Base-by-base conservation (phyloP, 1,140 invertebrate species). In the Popillia japonica region DNA sequence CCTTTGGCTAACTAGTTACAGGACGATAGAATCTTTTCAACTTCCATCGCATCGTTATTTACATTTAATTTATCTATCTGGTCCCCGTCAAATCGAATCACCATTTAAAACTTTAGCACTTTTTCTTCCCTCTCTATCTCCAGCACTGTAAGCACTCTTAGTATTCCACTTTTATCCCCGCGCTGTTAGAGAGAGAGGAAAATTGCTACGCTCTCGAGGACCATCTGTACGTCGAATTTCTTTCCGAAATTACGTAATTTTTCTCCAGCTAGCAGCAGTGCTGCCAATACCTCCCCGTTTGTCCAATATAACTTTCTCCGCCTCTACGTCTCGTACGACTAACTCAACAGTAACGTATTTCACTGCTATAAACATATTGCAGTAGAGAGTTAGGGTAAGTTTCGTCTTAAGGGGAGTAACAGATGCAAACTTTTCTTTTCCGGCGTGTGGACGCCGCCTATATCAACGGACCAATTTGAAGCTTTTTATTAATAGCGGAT, bases 201-300 rank as follows among this genome's bases (percentile, higher is more conserved):
- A 17, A 7, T 17, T 55, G 14, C 48, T n/a, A 17, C 17, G 14
- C 6, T 55, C 17, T 55, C 48, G 3, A 55, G 48, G 48, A 55
- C 14, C 48, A 55, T 55, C 48, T 55, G 48, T 55, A 55, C 48
- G 61, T 68, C 61, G 61, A 68, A 68, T 34, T 68, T 68, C 61
- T 68, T 68, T 68, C 61, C 61, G 61, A 68, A 68, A 68, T 68
- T 68, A 20, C 61, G 61, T 68, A 68, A 68, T 68, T 68, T 68
- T 68, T 68, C 61, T 68, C 22, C n/a, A 64, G 59, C 61, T 27
- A 68, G 27, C 27, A 34, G 27, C 27, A 34, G 27, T 34, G 27
- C 61, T 9, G 59, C 17, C 22, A 9, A 48, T 48, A 68, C 22
- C 61, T 3, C 61, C 61, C 61, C 61, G 22, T 22, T 23, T 8